phyloP scores from a whole-genome alignment of 2,797 vertebrate genomes.

The Anas capensis region DNA sequence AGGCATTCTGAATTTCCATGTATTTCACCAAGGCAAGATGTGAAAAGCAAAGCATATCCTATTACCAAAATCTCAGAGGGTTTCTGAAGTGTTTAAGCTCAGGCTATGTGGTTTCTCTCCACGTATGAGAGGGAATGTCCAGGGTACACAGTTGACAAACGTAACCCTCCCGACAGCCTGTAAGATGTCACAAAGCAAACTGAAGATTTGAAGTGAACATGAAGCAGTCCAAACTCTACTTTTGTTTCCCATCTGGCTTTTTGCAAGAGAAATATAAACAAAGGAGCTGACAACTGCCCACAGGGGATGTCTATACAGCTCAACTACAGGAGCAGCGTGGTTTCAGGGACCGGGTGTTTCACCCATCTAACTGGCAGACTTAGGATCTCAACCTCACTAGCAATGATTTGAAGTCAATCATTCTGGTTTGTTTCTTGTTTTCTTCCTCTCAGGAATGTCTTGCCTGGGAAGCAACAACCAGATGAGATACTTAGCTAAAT shows the following conservation, averaged over 20 bases:
- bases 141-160: not conserved
- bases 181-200: not conserved
- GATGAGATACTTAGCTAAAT: not conserved
- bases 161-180: not conserved
- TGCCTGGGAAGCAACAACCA: not conserved
- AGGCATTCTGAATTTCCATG: not conserved
- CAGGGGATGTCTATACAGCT: not conserved
- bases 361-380: not conserved
- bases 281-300: not conserved
- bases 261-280: not conserved
- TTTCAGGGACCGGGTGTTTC: not conserved
- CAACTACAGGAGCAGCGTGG: not conserved
- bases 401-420: not conserved
- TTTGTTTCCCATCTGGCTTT: not conserved
- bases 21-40: not conserved
- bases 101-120: not conserved
- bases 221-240: not conserved
- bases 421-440: not conserved
- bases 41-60: not conserved
- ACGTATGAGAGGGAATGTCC: not conserved
- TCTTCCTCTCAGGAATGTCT: not conserved
- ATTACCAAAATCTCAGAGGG: not conserved
- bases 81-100: not conserved
- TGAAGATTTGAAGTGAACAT: not conserved
- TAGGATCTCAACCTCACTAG: not conserved